A percentile compares a stretch with the other conserved stretches of the same genome.
Conservation (phyloP, 2,113 vertebrate genomes). For the Antennarius striatus region DNA sequence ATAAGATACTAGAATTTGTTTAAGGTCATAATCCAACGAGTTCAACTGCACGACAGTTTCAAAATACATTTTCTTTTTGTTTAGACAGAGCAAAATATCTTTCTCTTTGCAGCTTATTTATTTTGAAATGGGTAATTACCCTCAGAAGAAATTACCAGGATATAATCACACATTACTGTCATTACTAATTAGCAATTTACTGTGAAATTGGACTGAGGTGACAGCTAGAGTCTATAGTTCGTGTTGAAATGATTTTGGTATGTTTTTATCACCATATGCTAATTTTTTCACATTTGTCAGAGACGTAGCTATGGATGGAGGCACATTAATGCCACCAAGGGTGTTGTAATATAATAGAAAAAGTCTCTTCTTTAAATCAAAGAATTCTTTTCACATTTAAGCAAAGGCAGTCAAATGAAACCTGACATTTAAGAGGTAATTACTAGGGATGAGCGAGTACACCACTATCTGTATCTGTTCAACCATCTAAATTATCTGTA, state of each 20-base stretch:
- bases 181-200: not conserved
- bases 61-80: not conserved
- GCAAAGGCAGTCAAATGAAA: slow-evolving; percentile 2
- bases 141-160: not conserved
- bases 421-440: slow-evolving; percentile 7
- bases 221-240: not conserved
- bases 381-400: not conserved
- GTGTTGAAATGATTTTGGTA: not conserved
- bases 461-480: no score
- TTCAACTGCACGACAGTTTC: no score
- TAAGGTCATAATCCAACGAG: no score
- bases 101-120: not conserved
- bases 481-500: no score
- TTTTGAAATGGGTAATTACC: not conserved
- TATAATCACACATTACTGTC: not conserved
- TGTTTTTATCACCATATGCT: slow-evolving; percentile 1
- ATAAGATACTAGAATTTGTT: no score
- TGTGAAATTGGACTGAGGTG: not conserved
- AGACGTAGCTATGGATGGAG: not conserved
- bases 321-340: not conserved
- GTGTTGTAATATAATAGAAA: not conserved
- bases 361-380: not conserved
- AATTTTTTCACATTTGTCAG: slow-evolving; percentile 1
- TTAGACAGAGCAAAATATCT: not conserved
- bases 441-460: not conserved